phyloP scores from a whole-genome alignment of 2,113 vertebrate genomes.

The Megatriorchis doriae region DNA sequence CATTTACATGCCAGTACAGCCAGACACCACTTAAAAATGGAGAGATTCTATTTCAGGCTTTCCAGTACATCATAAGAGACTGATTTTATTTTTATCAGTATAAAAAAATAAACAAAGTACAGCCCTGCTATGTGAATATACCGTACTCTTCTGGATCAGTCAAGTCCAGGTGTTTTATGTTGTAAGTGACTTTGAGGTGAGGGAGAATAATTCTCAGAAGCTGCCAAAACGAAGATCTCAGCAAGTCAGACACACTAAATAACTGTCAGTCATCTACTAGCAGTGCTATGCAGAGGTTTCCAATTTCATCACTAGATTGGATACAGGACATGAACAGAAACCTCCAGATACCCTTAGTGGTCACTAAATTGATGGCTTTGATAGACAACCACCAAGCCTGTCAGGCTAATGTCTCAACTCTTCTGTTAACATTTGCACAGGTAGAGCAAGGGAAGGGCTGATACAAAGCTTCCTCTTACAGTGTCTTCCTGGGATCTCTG shows the following conservation, averaged over 20 bases:
- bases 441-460: not conserved
- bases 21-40: not conserved
- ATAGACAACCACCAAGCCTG: rapidly evolving
- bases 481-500: rapidly evolving
- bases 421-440: not conserved
- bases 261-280: not conserved
- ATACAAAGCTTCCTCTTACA: not conserved
- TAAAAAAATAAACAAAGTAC: not conserved
- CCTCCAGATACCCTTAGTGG: not conserved
- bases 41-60: not conserved
- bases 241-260: not conserved
- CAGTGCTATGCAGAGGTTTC: not conserved
- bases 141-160: not conserved
- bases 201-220: not conserved
- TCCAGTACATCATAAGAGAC: not conserved
- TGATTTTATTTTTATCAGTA: not conserved
- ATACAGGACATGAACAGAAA: not conserved
- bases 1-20: not conserved
- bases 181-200: not conserved
- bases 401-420: not conserved
- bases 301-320: not conserved
- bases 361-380: not conserved
- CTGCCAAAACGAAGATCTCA: not conserved
- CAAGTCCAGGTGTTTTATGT: not conserved
- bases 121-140: not conserved